phyloP scores from a whole-genome alignment of 2,113 vertebrate genomes.

The Erinaceus europaeus region DNA sequence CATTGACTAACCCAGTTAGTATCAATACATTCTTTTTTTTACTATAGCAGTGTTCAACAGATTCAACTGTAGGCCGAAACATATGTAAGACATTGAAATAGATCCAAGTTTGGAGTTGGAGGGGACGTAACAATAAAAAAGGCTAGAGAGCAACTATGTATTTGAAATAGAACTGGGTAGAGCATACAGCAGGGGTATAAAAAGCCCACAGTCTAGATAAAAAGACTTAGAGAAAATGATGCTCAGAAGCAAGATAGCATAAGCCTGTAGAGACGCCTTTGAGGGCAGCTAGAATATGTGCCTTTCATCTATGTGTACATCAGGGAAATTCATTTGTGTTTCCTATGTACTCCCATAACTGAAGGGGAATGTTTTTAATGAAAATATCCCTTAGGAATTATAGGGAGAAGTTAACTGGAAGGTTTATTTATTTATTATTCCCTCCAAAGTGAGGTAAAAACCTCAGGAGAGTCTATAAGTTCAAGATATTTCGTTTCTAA shows the following conservation, averaged over 20 bases:
- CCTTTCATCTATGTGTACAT: neutral
- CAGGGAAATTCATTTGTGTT: neutral
- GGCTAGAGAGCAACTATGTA: neutral
- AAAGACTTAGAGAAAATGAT: neutral
- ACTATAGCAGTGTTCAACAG: no score
- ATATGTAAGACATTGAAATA: neutral
- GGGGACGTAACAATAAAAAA: rapidly evolving
- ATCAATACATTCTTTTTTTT: no score
- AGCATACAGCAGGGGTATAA: no score
- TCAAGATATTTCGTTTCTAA: neutral
- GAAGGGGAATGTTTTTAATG: neutral
- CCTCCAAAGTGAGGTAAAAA: neutral
- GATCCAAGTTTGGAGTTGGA: neutral
- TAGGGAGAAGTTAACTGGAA: neutral
- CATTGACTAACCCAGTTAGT: no score
- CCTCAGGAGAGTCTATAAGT: neutral
- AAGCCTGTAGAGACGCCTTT: neutral
- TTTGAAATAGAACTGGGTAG: neutral
- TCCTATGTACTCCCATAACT: neutral
- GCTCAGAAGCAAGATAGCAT: neutral
- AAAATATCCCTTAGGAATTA: neutral
- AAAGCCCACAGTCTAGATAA: no score
- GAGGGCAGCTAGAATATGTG: neutral
- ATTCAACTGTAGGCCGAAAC: no score
- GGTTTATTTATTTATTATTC: neutral